Evolutionary conservation across 1,140 invertebrate species (phyloP).

Genomic region (Holotrichia oblita): DNA sequence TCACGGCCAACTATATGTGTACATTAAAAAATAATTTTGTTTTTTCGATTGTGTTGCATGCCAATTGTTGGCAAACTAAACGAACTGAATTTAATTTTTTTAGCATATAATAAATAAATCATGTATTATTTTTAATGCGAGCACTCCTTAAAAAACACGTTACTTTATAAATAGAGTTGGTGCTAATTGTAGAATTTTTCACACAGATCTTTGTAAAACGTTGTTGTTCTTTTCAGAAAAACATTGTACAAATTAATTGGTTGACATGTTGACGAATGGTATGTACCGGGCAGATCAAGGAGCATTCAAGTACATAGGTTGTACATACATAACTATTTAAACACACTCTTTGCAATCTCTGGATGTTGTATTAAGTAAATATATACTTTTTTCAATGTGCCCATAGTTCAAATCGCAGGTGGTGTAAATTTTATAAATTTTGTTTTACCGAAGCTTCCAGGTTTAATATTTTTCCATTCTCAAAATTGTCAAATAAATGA

Average conservation of each 20-base stretch:
- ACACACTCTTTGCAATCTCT: background rate
- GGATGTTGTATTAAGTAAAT: too few relatives aligned
- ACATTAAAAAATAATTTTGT: background rate
- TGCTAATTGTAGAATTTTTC: slow-evolving; percentile 27
- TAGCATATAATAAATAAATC: slow-evolving; percentile 29
- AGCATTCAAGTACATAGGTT: background rate
- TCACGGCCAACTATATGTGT: too few relatives aligned
- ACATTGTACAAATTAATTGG: slow-evolving; percentile 27
- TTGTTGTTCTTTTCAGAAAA: background rate
- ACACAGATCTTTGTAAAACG: background rate
- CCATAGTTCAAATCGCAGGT: too few relatives aligned
- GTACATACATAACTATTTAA: background rate
- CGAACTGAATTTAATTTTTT: slow-evolving; percentile 19
- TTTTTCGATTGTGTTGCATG: background rate
- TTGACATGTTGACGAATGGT: slow-evolving; percentile 15
- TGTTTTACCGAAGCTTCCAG: too few relatives aligned
- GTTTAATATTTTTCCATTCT: too few relatives aligned
- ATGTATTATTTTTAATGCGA: slow-evolving; percentile 28
- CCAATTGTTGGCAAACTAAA: background rate
- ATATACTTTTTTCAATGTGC: too few relatives aligned
- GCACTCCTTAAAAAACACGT: background rate
- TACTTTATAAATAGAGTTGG: slow-evolving; percentile 16
- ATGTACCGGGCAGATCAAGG: background rate
- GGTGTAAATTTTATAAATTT: too few relatives aligned
- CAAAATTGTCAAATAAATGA: too few relatives aligned